Percentiles rank a stretch among this genome's conserved stretches.
Conservation (phyloP, 1,140 invertebrate species). For the Anthonomus grandis region DNA sequence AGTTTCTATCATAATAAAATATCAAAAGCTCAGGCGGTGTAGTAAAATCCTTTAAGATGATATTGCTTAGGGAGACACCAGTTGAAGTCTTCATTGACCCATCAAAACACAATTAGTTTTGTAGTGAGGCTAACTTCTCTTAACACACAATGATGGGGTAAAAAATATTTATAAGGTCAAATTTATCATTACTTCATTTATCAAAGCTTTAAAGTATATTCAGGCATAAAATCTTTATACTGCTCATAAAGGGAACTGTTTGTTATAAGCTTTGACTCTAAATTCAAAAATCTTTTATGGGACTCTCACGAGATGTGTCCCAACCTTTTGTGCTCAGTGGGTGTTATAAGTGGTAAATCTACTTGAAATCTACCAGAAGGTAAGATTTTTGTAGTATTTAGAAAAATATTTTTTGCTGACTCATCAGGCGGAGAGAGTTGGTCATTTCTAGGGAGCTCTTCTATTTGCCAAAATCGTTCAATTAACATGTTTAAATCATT, state of each 20-base stretch:
- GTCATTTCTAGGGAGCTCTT: conserved; percentile 2
- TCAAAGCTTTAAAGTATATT: conserved; percentile 23
- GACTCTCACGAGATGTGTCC: background rate
- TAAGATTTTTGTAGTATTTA: background rate
- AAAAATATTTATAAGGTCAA: conserved; percentile 8
- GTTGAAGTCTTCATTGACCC: conserved; percentile 36
- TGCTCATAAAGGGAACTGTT: background rate
- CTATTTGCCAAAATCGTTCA: conserved; percentile 14
- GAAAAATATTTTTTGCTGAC: conserved; percentile 8
- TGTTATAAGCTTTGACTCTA: background rate
- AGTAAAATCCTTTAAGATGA: conserved; percentile 26
- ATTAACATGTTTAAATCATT: background rate
- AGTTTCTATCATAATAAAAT: conserved; percentile 9
- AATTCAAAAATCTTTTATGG: background rate
- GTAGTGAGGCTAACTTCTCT: conserved; percentile 37
- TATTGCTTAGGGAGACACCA: conserved; percentile 40
- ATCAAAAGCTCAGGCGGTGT: conserved; percentile 18
- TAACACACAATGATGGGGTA: conserved; percentile 36
- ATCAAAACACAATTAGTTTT: conserved; percentile 44
- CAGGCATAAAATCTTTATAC: conserved; percentile 36
- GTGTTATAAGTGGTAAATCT: background rate
- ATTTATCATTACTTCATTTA: too few species aligned
- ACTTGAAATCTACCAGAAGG: conserved; percentile 9
- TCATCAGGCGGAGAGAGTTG: background rate
- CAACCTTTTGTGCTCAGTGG: background rate